Conservation (phyloP, 2,888 invertebrate species). For the Amblyjoppa fuscipennis region DNA sequence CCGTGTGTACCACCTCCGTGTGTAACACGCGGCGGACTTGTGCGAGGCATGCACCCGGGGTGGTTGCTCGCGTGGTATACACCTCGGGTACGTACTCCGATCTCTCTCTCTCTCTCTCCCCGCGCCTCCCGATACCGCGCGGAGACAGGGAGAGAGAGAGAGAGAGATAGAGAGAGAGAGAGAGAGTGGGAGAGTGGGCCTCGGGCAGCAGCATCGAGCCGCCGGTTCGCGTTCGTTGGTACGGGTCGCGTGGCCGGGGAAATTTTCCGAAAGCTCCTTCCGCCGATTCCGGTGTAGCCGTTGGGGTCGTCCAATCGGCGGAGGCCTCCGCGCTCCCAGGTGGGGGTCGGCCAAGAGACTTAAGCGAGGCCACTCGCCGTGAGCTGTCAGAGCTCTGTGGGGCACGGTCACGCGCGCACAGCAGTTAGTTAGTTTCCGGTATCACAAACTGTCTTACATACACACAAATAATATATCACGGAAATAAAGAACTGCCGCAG, state of each 20-base stretch:
- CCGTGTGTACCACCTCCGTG: slow-evolving; percentile 43
- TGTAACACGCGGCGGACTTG: slow-evolving; percentile 57
- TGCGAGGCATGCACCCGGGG: slow-evolving; percentile 58
- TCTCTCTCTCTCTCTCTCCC: too few relatives aligned
- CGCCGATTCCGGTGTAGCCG: slow-evolving; percentile 79
- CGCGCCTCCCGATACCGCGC: too few relatives aligned
- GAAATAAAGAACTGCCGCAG: background rate
- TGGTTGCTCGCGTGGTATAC: slow-evolving; percentile 58
- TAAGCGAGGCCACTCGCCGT: slow-evolving; percentile 85
- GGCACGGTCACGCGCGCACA: slow-evolving; percentile 85
- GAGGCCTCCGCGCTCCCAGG: slow-evolving; percentile 75
- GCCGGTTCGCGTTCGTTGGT: slow-evolving; percentile 27
- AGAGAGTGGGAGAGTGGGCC: background rate
- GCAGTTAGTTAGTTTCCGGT: slow-evolving; percentile 74
- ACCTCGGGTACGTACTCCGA: background rate
- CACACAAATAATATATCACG: background rate
- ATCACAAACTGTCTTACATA: slow-evolving; percentile 37
- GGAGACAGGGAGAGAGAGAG: too few relatives aligned
- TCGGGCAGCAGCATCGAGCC: slow-evolving; percentile 62
- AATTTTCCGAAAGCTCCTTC: slow-evolving; percentile 83
- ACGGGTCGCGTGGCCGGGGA: slow-evolving; percentile 75
- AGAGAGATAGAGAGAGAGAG: background rate
- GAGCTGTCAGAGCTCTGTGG: slow-evolving; percentile 85
- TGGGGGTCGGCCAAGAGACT: slow-evolving; percentile 84
- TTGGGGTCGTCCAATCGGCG: slow-evolving; percentile 79